Conservation (phyloP, 2,888 invertebrate genomes). For the Acleris literana region DNA sequence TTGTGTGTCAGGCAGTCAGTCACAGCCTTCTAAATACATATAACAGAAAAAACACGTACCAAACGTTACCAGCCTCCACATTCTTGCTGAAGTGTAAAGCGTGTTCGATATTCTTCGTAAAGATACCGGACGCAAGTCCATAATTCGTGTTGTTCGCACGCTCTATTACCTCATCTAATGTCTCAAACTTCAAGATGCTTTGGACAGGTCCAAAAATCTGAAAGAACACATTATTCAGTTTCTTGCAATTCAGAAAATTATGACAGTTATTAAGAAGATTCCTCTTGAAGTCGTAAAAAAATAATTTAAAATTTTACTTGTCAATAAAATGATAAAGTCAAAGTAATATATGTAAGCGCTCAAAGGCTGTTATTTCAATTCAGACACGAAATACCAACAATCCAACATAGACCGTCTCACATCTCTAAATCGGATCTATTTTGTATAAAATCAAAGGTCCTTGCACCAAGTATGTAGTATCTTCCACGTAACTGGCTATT, state of each 20-base stretch:
- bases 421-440: too few relatives aligned
- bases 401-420: too few relatives aligned
- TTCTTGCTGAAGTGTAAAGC: slow-evolving; percentile 89
- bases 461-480: too few relatives aligned
- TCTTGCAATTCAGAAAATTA: background rate
- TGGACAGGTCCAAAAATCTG: slow-evolving; percentile 97
- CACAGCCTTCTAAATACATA: background rate
- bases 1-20: background rate
- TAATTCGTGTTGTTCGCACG: slow-evolving; percentile 91
- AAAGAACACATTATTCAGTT: slow-evolving; percentile 22
- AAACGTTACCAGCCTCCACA: slow-evolving; percentile 92
- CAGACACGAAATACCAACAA: too few relatives aligned
- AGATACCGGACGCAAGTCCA: slow-evolving; percentile 92
- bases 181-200: slow-evolving; percentile 91
- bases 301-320: too few relatives aligned
- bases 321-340: too few relatives aligned
- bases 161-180: slow-evolving; percentile 90
- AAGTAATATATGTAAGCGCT: too few relatives aligned
- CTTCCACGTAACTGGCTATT: background rate
- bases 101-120: slow-evolving; percentile 90
- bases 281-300: too few relatives aligned
- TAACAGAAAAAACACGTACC: slow-evolving; percentile 72
- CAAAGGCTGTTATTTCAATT: too few relatives aligned
- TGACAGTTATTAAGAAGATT: too few relatives aligned
- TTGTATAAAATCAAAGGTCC: too few relatives aligned